phyloP scores from a whole-genome alignment of 1,140 invertebrate species.

The Drosophila sp. region DNA sequence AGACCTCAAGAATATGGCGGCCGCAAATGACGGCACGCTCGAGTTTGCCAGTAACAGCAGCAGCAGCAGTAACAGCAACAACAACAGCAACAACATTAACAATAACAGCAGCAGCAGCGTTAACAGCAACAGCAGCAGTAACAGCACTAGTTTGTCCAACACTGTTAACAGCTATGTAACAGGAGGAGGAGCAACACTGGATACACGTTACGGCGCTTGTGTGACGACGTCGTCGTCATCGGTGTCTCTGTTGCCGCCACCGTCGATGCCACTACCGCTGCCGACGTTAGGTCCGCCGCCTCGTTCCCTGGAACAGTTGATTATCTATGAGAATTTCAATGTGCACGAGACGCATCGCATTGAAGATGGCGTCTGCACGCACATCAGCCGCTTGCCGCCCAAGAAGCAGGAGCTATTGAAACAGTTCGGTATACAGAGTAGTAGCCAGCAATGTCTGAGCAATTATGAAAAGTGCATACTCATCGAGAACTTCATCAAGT shows the following conservation, averaged over 20 bases:
- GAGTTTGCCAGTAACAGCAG: constrained; percentile 67
- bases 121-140: constrained; percentile 42
- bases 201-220: constrained; percentile 58
- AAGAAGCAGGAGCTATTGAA: constrained; percentile 84
- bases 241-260: constrained; percentile 40
- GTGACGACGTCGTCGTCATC: constrained; percentile 28
- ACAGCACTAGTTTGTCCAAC: constrained; percentile 34
- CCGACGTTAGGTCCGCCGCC: constrained; percentile 60
- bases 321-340: constrained; percentile 83
- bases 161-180: constrained; percentile 51
- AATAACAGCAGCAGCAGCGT: constrained; percentile 36
- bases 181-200: constrained; percentile 45
- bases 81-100: constrained; percentile 35
- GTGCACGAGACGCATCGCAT: constrained; percentile 82
- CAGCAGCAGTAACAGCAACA: constrained; percentile 52
- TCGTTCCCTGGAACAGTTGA: constrained; percentile 72
- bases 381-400: constrained; percentile 82
- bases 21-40: constrained; percentile 73
- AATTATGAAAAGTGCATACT: constrained; percentile 85
- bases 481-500: constrained; percentile 85
- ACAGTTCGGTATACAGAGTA: constrained; percentile 85
- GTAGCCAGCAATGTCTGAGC: constrained; percentile 83
- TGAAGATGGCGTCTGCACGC: constrained; percentile 82
- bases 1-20: constrained; percentile 80
- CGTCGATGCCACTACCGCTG: constrained; percentile 29